These are phyloP conservation scores for Bettongia penicillata DNA, from an alignment of 2,113 vertebrate genomes.

Conservation along the genomic window DNA sequence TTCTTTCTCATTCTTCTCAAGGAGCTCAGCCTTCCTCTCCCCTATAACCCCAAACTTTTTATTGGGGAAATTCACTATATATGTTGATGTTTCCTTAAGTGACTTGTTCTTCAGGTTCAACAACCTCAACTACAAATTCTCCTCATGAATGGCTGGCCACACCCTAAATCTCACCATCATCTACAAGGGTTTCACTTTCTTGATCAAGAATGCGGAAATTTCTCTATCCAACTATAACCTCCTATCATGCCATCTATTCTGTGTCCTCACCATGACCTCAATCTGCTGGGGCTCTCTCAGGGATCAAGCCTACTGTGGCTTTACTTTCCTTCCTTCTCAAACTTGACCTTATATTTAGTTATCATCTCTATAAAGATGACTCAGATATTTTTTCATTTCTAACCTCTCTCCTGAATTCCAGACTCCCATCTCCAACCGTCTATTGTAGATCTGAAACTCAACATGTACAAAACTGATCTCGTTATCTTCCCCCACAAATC, in stretches of 20 bases:
- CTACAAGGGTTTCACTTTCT: neutral
- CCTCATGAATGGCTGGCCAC: neutral
- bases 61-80: neutral
- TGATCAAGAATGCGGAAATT: neutral
- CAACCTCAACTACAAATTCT: neutral
- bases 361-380: neutral
- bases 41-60: neutral
- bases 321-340: neutral
- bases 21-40: neutral
- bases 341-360: neutral
- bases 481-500: neutral
- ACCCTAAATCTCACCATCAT: neutral
- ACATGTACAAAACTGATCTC: neutral
- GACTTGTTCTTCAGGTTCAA: neutral
- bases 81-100: neutral
- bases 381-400: neutral
- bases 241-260: neutral
- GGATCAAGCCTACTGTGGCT: neutral
- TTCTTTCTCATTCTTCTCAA: neutral
- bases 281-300: neutral
- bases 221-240: neutral
- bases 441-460: neutral
- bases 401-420: neutral
- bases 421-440: neutral
- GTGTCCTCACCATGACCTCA: neutral